Evolutionary conservation across 2,888 invertebrate genomes (phyloP).

Genomic region (Agrochola lychnidis): DNA sequence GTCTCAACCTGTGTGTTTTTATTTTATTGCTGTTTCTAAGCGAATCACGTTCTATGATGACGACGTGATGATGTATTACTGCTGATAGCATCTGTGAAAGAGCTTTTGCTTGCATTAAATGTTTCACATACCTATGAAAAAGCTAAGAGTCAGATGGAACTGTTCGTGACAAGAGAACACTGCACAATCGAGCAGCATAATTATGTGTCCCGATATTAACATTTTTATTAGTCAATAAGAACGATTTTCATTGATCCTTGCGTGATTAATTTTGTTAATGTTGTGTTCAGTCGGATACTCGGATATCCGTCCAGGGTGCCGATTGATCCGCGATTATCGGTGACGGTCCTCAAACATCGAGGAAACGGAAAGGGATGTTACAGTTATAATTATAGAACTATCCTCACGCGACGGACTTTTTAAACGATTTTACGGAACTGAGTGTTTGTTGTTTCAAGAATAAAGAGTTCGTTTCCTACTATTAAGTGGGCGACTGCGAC

Average conservation of each 20-base stretch:
- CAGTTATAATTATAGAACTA: constrained; percentile 75
- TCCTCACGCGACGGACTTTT: constrained; percentile 67
- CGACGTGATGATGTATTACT: constrained; percentile 55
- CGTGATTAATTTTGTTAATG: constrained; percentile 22
- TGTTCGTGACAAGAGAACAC: not conserved
- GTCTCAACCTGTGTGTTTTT: constrained; percentile 48
- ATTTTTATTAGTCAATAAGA: not conserved
- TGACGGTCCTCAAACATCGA: constrained; percentile 66
- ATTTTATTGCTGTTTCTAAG: constrained; percentile 44
- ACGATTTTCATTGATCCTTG: constrained; percentile 14
- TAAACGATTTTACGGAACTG: constrained; percentile 71
- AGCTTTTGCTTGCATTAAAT: constrained; percentile 48
- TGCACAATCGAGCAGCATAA: constrained; percentile 11
- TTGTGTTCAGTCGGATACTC: constrained; percentile 44
- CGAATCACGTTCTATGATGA: constrained; percentile 58
- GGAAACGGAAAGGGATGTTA: constrained; percentile 82
- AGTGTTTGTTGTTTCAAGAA: constrained; percentile 74
- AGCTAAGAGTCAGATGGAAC: constrained; percentile 8
- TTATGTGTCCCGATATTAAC: constrained; percentile 14
- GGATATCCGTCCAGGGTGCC: constrained; percentile 76
- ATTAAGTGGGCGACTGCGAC: constrained; percentile 52
- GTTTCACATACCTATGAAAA: constrained; percentile 20
- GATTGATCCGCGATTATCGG: constrained; percentile 79
- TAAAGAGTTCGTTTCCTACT: constrained; percentile 69
- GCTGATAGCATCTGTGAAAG: constrained; percentile 48